phyloP scores from a whole-genome alignment of 2,113 vertebrate species.

The Oreochromis spilurus region DNA sequence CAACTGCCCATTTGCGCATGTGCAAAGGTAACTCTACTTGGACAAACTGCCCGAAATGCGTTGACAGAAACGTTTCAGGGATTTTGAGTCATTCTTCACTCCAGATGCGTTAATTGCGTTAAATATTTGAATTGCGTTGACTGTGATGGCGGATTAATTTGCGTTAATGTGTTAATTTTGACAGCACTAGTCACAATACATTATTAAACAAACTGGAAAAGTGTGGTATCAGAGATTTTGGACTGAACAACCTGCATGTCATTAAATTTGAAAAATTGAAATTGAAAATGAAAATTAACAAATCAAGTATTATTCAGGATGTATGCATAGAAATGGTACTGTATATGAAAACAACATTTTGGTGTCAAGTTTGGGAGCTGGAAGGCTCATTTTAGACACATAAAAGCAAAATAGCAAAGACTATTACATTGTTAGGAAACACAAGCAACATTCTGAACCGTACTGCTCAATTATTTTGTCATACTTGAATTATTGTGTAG shows the following conservation, averaged over 20 bases:
- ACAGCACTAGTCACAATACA: no score
- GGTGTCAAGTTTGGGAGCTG: not conserved
- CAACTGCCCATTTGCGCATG: no score
- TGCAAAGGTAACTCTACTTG: no score
- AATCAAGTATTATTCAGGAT: not conserved
- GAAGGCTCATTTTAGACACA: not conserved
- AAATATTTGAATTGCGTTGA: accelerated
- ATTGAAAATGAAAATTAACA: not conserved
- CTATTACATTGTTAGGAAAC: not conserved
- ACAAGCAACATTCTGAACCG: not conserved
- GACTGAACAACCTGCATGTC: no score
- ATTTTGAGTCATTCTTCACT: no score
- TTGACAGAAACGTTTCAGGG: no score
- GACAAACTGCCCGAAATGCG: no score
- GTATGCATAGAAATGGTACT: not conserved
- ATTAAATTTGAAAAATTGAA: not conserved
- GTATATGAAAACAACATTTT: not conserved
- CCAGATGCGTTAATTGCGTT: accelerated
- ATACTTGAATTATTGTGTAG: not conserved
- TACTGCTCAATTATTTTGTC: not conserved
- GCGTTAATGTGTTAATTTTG: no score
- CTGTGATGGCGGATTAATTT: no score
- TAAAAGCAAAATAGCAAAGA: not conserved
- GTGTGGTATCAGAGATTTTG: no score
- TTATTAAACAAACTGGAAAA: no score